phyloP scores from a whole-genome alignment of 2,888 invertebrate genomes.

The Drosophila paucipuncta region DNA sequence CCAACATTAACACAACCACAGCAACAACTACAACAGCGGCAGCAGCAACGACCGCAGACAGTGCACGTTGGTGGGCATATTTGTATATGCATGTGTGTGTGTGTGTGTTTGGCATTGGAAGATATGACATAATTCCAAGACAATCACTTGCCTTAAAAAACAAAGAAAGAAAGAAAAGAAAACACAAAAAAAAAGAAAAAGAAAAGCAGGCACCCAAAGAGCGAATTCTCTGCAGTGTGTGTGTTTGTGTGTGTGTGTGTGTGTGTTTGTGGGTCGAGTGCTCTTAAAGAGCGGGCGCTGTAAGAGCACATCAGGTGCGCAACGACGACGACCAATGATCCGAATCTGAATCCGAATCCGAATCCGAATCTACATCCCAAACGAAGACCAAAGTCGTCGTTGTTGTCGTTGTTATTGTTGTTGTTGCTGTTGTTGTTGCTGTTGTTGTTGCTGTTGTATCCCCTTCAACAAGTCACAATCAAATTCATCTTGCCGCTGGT shows the following conservation, averaged over 20 bases:
- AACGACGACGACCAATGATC: constrained; percentile 42
- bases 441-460: not conserved
- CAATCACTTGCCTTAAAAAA: constrained; percentile 58
- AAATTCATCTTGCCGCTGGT: constrained; percentile 35
- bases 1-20: constrained; percentile 14
- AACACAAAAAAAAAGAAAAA: constrained; percentile 4
- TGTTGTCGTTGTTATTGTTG: not conserved
- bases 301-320: constrained; percentile 56
- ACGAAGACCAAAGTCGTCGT: constrained; percentile 23
- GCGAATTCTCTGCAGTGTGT: constrained; percentile 10
- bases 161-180: constrained; percentile 14
- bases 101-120: constrained; percentile 61
- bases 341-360: constrained; percentile 27
- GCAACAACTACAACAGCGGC: constrained; percentile 10
- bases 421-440: not conserved
- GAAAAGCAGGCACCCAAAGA: constrained; percentile 29
- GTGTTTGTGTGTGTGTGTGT: not conserved
- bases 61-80: constrained; percentile 46
- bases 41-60: constrained; percentile 29
- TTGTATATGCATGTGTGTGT: constrained; percentile 8
- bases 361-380: constrained; percentile 10
- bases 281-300: constrained; percentile 14
- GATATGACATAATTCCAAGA: constrained; percentile 81
- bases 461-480: constrained; percentile 63
- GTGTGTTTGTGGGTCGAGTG: not conserved